A percentile compares a stretch with the other conserved stretches of the same genome.
Evolutionary conservation across 2,113 vertebrate species (phyloP).

Genomic region (Mohoua ochrocephala): DNA sequence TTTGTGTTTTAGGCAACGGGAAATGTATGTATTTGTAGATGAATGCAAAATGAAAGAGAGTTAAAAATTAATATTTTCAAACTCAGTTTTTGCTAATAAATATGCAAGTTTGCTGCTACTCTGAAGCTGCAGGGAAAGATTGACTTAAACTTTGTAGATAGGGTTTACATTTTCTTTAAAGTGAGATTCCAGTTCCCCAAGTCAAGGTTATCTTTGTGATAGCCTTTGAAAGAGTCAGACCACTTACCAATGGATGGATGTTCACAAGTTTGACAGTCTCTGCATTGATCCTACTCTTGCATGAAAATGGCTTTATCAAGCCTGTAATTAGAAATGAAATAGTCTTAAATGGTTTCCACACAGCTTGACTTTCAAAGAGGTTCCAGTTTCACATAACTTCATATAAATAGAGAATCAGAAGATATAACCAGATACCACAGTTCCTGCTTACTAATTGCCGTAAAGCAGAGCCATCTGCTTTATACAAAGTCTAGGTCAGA

Average conservation of each 20-base stretch:
- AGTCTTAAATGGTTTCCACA: slow-evolving; percentile 70
- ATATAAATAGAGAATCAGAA: slow-evolving; percentile 72
- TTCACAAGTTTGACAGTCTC: slow-evolving; percentile 54
- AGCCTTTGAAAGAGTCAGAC: slow-evolving; percentile 55
- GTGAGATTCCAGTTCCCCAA: not conserved
- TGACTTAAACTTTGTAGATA: not conserved
- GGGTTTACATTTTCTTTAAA: slow-evolving; percentile 28
- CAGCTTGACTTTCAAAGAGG: slow-evolving; percentile 69
- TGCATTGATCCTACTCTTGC: slow-evolving; percentile 47
- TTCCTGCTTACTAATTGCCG: slow-evolving; percentile 74
- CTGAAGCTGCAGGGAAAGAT: not conserved
- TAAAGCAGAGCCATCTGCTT: slow-evolving; percentile 74
- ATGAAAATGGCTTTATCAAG: slow-evolving; percentile 67
- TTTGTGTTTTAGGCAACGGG: not conserved
- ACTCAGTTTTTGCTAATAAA: not conserved
- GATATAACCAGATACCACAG: slow-evolving; percentile 65
- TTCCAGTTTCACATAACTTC: slow-evolving; percentile 70
- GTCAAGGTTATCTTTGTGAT: slow-evolving; percentile 65
- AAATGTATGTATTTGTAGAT: not conserved
- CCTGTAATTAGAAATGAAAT: slow-evolving; percentile 76
- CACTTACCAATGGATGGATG: slow-evolving; percentile 14
- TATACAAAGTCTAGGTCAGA: slow-evolving; percentile 64
- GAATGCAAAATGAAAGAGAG: not conserved
- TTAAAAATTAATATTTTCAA: not conserved
- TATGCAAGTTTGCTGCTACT: not conserved